phyloP scores from a whole-genome alignment of 2,797 vertebrate species.

The Sebastolobus altivelis region DNA sequence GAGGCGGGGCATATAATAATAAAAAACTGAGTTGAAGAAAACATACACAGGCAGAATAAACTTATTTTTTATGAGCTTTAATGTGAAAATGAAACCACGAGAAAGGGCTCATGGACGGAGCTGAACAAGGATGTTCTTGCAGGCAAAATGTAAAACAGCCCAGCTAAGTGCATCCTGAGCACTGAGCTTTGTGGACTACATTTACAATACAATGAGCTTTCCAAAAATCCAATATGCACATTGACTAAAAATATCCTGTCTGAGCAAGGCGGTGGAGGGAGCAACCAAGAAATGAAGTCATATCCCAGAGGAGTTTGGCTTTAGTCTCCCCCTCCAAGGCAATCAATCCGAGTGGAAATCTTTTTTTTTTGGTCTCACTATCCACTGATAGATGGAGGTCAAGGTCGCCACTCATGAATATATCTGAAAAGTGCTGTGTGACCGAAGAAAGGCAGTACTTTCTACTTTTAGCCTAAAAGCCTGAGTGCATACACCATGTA shows the following conservation, averaged over 20 bases:
- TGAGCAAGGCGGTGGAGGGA: slow-evolving; percentile 57
- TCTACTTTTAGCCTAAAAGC: slow-evolving; percentile 21
- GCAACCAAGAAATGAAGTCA: slow-evolving; percentile 75
- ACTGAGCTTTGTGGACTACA: slow-evolving; percentile 67
- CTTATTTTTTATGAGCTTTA: slow-evolving; percentile 25
- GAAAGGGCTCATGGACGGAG: neutral
- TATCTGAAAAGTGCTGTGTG: slow-evolving; percentile 38
- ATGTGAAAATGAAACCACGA: slow-evolving; percentile 44
- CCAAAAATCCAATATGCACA: slow-evolving; percentile 72
- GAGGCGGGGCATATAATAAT: slow-evolving; percentile 6
- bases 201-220: slow-evolving; percentile 79
- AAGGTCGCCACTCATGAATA: slow-evolving; percentile 53
- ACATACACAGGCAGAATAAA: slow-evolving; percentile 31
- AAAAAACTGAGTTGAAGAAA: slow-evolving; percentile 33
- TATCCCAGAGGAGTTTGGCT: slow-evolving; percentile 66
- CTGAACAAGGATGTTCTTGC: slow-evolving; percentile 44
- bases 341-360: slow-evolving; percentile 77
- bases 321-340: slow-evolving; percentile 65
- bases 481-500: neutral
- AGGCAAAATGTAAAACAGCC: slow-evolving; percentile 67
- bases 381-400: slow-evolving; percentile 53
- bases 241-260: slow-evolving; percentile 80
- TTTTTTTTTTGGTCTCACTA: slow-evolving; percentile 42
- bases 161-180: slow-evolving; percentile 57
- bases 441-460: slow-evolving; percentile 12